Evolutionary conservation across 2,113 vertebrate genomes (phyloP), one percentile per base, ranked within the genome.

Genomic region (Cyprinodon brontotheroides): DNA sequence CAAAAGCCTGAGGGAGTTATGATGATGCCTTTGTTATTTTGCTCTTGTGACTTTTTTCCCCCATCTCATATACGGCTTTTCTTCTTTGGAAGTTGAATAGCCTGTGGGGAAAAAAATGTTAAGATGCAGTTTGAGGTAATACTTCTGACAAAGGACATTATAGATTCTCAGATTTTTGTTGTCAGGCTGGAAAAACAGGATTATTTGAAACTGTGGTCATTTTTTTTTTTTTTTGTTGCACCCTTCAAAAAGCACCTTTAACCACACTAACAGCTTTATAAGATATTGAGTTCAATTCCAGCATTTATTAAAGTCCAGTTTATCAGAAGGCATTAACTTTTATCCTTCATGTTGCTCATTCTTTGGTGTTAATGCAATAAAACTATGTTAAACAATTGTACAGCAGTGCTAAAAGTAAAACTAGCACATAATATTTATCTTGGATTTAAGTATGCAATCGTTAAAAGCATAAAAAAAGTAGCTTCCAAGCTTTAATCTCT

Each of bases 1-100:
- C 82, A 80, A 50, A 83, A 74, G 47, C 80, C 81, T 20, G 80
- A 40, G 72, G 82, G 65, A 78, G 74, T 38, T 20, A 62, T 9
- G 60, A 40, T 4, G 61, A 72, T 17, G 43, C 61, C 41, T 83
- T 75, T 82, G 41, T 78, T 78, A 37, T 75, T 64, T 41, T 14
- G 7, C 59, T 65, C n/a, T 11, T 11, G 4, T 65, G 36, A 14
- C 4, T 50, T 36, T 57, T 47, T 4, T 2, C 3, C 0, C 13
- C 47, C 59, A 0, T 63, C 57, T 80, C 22, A 17, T 70, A 64
- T 64, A 15, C 41, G 4, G 40, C 43, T 61, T 74, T 75, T 69
- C 39, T 78, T 78, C 68, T 77, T 69, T 75, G 39, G 64, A 75
- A 83, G 59, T 62, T 78, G 80, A 80, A 74, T 48, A 67, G 61